phyloP scores from a whole-genome alignment of 2,888 invertebrate species.

The Steinernema scapterisci region DNA sequence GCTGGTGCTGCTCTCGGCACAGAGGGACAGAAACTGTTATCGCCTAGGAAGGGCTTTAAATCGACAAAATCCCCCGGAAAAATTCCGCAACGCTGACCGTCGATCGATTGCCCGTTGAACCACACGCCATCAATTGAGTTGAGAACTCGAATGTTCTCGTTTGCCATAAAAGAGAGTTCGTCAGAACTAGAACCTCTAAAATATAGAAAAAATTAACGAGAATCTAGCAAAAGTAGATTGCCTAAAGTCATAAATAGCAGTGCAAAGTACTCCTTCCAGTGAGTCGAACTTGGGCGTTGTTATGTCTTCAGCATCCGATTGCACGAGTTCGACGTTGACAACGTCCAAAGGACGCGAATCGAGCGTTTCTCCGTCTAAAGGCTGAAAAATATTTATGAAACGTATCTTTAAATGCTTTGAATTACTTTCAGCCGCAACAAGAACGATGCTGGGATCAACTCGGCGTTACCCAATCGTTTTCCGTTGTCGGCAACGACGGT shows the following conservation, averaged over 20 bases:
- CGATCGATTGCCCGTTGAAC: constrained; percentile 18
- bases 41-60: not conserved
- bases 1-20: not conserved
- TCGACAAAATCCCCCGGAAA: constrained; percentile 20
- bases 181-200: not conserved
- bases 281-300: too few species aligned
- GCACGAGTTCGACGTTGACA: not conserved
- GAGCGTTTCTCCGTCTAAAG: too few species aligned
- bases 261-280: not conserved
- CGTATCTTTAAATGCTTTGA: too few species aligned
- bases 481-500: constrained; percentile 11
- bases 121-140: not conserved
- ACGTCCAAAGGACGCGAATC: too few species aligned
- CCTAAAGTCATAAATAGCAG: not conserved
- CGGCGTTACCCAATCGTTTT: not conserved
- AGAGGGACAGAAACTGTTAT: not conserved
- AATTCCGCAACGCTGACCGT: constrained; percentile 1
- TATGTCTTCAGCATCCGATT: too few species aligned
- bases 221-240: not conserved
- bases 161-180: constrained; percentile 11
- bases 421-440: not conserved
- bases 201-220: not conserved
- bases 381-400: too few species aligned
- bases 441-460: not conserved
- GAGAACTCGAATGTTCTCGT: constrained; percentile 6